Base-by-base conservation (phyloP, 2,888 invertebrate genomes). In the Drosophila multiciliata region DNA sequence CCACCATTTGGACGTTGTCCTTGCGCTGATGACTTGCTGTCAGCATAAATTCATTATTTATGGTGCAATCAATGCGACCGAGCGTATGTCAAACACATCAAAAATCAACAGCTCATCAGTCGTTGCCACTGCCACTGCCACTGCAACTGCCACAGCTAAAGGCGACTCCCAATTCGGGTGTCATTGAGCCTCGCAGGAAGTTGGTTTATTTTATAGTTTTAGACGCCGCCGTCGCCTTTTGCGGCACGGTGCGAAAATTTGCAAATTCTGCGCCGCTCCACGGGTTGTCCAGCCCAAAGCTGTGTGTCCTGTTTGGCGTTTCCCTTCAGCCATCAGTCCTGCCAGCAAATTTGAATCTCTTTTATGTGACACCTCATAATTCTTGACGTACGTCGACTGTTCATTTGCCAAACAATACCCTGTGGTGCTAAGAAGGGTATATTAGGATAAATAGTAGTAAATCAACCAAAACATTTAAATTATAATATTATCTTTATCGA, bases 31-130 rank as follows among this genome's bases (percentile, higher is more conserved):
- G 87, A 90, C 90, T 92, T 91, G 87, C 91, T 92, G 92, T 92
- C 92, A 91, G 87, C 92, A 92, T 92, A 92, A 92, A 92, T 92
- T 90, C 90, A 86, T 92, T 91, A 92, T 92, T 92, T 92, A 92
- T 92, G 92, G 87, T 73, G 92, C 92, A 92, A 92, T 92, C 92
- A 93, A 93, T 93, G 92, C 77, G 87, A 73, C 80, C 86, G 92
- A 92, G 90, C 93, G 93, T 92, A 93, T 92, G 93, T 93, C 93
- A 93, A 92, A 91, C 91, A 91, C 93, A 93, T 93, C 93, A 93
- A 93, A 92, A 83, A 82, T 91, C 81, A 84, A 81, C 83, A 81
- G 83, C 82, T 84, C 82, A 87, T 87, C 85, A 83, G 78, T 73
- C 64, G 45, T 33, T 42, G 59, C 29, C 45, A 45, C 45, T 42